Evolutionary conservation across 2,113 vertebrate genomes (phyloP).

Genomic region (Odontesthes bonariensis): DNA sequence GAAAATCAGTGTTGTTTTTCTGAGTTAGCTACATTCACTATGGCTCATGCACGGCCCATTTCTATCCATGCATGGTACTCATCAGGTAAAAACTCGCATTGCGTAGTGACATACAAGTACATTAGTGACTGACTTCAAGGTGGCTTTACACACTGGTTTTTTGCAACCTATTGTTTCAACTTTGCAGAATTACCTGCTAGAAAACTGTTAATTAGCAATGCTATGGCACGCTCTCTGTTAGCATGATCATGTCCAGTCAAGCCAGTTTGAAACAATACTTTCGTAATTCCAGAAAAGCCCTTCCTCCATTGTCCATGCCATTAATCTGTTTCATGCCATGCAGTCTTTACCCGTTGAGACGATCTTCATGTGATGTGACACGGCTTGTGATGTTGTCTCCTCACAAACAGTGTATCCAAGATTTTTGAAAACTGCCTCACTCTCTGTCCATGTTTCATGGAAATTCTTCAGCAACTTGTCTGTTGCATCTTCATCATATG

Average conservation of each 20-base stretch:
- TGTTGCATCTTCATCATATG: conserved; percentile 78
- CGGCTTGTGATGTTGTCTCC: conserved; percentile 75
- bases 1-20: not conserved
- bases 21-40: not conserved
- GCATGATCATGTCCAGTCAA: not conserved
- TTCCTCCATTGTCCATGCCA: conserved; percentile 40
- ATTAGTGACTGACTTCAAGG: not conserved
- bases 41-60: too few relatives aligned
- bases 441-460: conserved; percentile 88
- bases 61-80: too few relatives aligned
- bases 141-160: not conserved
- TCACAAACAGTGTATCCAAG: conserved; percentile 84
- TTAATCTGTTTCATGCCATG: conserved; percentile 70
- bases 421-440: conserved; percentile 86
- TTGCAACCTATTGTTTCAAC: not conserved
- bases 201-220: not conserved
- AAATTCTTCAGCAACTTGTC: conserved; percentile 87
- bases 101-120: too few relatives aligned
- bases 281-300: conserved; percentile 16
- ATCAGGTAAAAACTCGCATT: too few relatives aligned
- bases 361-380: conserved; percentile 80
- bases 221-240: too few relatives aligned
- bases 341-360: conserved; percentile 84
- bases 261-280: not conserved
- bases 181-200: not conserved